phyloP scores from a whole-genome alignment of 2,113 vertebrate species.

The Campylomormyrus numenius region DNA sequence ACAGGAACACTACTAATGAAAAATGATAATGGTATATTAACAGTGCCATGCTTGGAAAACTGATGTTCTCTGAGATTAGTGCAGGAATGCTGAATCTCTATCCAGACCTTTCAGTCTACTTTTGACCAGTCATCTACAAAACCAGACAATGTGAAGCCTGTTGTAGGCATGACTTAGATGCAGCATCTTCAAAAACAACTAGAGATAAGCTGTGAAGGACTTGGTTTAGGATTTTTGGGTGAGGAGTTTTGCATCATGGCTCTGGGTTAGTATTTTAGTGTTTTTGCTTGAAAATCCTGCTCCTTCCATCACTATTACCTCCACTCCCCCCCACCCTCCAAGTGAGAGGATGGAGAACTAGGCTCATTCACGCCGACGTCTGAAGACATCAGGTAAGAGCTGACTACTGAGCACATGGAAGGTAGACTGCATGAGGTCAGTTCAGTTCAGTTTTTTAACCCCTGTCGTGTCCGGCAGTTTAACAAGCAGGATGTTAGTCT shows the following conservation, averaged over 20 bases:
- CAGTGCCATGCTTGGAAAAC: not conserved
- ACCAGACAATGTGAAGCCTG: not conserved
- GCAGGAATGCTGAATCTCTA: not conserved
- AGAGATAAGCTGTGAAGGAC: not conserved
- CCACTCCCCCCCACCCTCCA: too few relatives aligned
- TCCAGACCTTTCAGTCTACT: not conserved
- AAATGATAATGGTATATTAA: not conserved
- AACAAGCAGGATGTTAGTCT: too few relatives aligned
- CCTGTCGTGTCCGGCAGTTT: too few relatives aligned
- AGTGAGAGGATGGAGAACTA: too few relatives aligned
- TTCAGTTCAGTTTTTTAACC: slow-evolving; percentile 41
- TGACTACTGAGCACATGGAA: slow-evolving; percentile 73
- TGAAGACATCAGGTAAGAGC: slow-evolving; percentile 74
- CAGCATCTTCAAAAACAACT: not conserved
- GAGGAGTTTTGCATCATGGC: not conserved
- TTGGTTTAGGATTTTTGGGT: not conserved
- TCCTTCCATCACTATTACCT: not conserved
- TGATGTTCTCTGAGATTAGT: not conserved
- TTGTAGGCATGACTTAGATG: not conserved
- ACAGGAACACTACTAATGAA: not conserved
- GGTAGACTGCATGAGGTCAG: slow-evolving; percentile 69
- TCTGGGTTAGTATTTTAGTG: not conserved
- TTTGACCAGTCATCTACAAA: not conserved
- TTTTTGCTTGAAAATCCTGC: not conserved
- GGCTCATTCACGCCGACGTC: too few relatives aligned